These are phyloP conservation scores for Merops nubicus DNA, from an alignment of 2,113 vertebrate species.

Conservation along the genomic window DNA sequence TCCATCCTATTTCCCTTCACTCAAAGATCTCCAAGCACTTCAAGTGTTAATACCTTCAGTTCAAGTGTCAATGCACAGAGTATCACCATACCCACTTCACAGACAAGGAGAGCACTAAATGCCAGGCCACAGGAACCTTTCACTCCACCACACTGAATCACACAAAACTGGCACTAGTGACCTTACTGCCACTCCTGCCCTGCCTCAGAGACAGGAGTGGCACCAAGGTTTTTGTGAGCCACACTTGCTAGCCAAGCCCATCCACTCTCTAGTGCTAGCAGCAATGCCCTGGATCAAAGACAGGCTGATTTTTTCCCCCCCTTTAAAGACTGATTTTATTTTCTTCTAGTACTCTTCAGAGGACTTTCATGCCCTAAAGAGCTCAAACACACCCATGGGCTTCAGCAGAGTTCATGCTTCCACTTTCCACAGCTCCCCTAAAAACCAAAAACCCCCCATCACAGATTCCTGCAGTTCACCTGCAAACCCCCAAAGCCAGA, in stretches of 20 bases:
- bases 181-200: accelerated
- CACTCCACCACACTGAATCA: accelerated
- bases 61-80: accelerated
- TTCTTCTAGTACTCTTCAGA: neutral
- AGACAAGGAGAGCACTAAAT: neutral
- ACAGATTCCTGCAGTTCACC: neutral
- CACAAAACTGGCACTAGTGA: accelerated
- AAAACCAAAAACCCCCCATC: neutral
- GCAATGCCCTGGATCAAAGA: neutral
- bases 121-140: accelerated
- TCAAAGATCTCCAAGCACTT: neutral
- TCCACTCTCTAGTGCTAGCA: neutral
- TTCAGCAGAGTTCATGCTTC: neutral
- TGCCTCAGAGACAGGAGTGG: neutral
- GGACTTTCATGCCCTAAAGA: neutral
- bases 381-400: accelerated
- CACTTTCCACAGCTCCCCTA: neutral
- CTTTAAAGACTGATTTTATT: accelerated
- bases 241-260: neutral
- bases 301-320: accelerated
- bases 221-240: neutral
- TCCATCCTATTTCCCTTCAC: neutral
- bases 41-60: accelerated
- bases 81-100: too few species aligned
- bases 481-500: neutral